Evolutionary conservation across 2,113 vertebrate species (phyloP).

Genomic region (Apaloderma vittatum): DNA sequence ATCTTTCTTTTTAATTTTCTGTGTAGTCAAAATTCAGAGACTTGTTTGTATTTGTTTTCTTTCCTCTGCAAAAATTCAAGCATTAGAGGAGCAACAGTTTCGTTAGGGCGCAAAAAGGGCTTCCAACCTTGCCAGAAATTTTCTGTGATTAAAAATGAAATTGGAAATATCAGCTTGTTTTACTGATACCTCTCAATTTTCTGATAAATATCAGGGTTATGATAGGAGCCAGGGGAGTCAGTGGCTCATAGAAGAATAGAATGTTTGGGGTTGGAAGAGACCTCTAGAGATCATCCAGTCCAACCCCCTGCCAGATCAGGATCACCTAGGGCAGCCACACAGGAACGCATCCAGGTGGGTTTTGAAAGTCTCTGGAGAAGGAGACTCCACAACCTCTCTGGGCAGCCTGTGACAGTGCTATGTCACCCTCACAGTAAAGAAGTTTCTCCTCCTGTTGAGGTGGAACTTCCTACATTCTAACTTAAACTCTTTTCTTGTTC

Average conservation of each 20-base stretch:
- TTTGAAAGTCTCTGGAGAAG: too few relatives aligned
- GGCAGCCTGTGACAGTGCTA: too few relatives aligned
- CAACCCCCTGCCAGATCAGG: too few relatives aligned
- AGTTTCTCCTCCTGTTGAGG: too few relatives aligned
- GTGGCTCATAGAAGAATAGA: not conserved
- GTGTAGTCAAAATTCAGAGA: constrained; percentile 13
- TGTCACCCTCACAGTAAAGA: too few relatives aligned
- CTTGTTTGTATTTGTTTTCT: constrained; percentile 41
- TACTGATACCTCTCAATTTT: constrained; percentile 16
- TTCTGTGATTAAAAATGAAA: constrained; percentile 67
- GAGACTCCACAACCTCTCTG: too few relatives aligned
- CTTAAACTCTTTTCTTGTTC: too few relatives aligned
- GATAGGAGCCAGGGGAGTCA: not conserved
- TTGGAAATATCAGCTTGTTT: constrained; percentile 40
- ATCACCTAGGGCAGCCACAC: too few relatives aligned
- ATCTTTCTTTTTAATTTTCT: constrained; percentile 34
- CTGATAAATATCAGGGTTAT: constrained; percentile 3
- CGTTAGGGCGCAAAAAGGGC: constrained; percentile 28
- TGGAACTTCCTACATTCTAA: too few relatives aligned
- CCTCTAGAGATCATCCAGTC: too few relatives aligned
- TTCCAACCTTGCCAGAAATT: constrained; percentile 58
- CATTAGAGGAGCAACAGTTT: constrained; percentile 23
- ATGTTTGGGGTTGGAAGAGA: too few relatives aligned
- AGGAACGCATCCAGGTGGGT: too few relatives aligned
- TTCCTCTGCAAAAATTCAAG: not conserved